Conservation (phyloP, 2,888 invertebrate species). For the Nemurella pictetii region DNA sequence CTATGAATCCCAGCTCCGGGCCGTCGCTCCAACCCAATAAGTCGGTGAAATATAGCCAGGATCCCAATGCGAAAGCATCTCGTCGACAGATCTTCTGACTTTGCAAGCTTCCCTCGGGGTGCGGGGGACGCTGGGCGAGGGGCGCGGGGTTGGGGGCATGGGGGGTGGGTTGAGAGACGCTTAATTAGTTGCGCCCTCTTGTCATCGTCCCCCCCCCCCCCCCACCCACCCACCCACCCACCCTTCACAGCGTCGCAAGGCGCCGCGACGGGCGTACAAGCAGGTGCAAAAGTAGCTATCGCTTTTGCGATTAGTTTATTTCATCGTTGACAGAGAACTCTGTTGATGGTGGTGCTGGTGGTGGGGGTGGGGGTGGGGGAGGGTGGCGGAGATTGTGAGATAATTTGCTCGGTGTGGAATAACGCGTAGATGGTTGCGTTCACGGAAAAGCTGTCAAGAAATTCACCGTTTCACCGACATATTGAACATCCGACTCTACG, state of each 20-base stretch:
- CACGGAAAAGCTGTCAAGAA: no score
- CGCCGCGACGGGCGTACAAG: background rate
- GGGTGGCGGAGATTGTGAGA: background rate
- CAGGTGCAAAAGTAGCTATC: background rate
- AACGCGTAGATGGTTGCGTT: no score
- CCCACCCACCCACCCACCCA: background rate
- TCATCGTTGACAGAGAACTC: background rate
- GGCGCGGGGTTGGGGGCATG: background rate
- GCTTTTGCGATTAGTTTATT: background rate
- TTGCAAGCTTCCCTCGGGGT: background rate
- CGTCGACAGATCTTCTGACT: background rate
- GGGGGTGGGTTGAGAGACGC: slow-evolving; percentile 2
- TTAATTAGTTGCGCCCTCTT: slow-evolving; percentile 27
- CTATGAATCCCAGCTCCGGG: background rate
- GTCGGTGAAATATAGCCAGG: slow-evolving; percentile 15
- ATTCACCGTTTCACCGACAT: no score
- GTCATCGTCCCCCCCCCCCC: background rate
- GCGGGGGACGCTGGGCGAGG: background rate
- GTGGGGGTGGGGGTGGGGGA: background rate
- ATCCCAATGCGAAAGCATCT: background rate
- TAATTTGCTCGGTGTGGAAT: background rate
- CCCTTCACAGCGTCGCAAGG: background rate
- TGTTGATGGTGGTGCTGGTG: no score
- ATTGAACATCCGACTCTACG: no score
- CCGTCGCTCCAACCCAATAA: background rate